Evolutionary conservation across 2,113 vertebrate species (phyloP).

Genomic region (Rhegmatorhina hoffmannsi): DNA sequence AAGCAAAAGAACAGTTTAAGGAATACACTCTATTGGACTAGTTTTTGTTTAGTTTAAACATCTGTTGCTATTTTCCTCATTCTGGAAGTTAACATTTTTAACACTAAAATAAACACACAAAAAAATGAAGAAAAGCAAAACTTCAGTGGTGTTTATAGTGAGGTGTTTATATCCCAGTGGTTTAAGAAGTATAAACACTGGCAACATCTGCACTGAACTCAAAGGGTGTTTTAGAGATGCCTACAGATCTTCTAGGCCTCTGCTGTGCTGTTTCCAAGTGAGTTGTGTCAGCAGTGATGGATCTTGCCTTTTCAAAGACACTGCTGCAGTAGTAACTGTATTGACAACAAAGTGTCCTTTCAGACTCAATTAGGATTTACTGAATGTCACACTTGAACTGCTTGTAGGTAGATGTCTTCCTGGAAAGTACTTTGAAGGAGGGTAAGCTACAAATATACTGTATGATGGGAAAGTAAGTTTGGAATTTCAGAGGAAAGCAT

Average conservation of each 20-base stretch:
- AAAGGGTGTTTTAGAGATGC: slow-evolving; percentile 31
- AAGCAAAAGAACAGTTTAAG: slow-evolving; percentile 19
- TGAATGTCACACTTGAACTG: background rate
- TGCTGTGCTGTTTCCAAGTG: background rate
- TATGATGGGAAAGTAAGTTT: background rate
- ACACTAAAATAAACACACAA: slow-evolving; percentile 70
- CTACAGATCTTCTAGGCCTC: background rate
- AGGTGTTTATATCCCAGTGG: slow-evolving; percentile 58
- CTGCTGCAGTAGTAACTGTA: background rate
- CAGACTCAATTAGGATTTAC: background rate
- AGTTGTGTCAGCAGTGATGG: background rate
- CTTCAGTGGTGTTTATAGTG: slow-evolving; percentile 58
- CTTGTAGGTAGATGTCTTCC: slow-evolving; percentile 2
- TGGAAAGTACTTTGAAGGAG: slow-evolving; percentile 20
- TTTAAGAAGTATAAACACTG: slow-evolving; percentile 63
- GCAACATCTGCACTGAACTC: slow-evolving; percentile 59
- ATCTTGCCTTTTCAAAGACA: slow-evolving; percentile 8
- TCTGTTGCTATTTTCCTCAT: slow-evolving; percentile 71
- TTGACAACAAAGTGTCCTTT: background rate
- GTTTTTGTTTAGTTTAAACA: slow-evolving; percentile 67
- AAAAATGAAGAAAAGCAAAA: slow-evolving; percentile 67
- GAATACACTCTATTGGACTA: background rate
- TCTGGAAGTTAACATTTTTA: slow-evolving; percentile 73
- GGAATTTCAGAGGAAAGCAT: background rate
- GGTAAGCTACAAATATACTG: background rate